Conservation (phyloP, 1,140 invertebrate genomes). For the Calycopis cecrops region DNA sequence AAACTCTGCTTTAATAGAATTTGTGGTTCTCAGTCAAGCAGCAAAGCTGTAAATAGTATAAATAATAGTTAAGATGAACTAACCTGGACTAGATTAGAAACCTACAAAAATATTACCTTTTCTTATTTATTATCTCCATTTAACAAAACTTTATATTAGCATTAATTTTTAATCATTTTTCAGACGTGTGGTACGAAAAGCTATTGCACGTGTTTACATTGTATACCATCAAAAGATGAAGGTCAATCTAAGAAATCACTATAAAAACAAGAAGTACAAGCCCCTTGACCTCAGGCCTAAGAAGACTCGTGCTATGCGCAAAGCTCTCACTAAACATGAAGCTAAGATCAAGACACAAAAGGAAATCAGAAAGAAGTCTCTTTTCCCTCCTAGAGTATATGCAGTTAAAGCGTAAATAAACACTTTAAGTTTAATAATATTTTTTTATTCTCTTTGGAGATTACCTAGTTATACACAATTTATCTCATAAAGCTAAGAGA, state of each 20-base stretch:
- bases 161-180: constrained; percentile 63
- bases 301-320: constrained; percentile 95
- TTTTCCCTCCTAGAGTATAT: constrained; percentile 92
- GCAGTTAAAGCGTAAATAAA: constrained; percentile 94
- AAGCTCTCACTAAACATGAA: constrained; percentile 91
- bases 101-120: no score
- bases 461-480: no score
- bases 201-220: constrained; percentile 98
- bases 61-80: no score
- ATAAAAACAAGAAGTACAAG: constrained; percentile 97
- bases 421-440: constrained; percentile 17
- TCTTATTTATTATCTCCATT: no score
- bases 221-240: constrained; percentile 99
- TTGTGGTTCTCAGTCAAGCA: no score
- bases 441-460: not conserved
- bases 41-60: no score
- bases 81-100: no score
- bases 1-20: no score
- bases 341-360: constrained; percentile 91
- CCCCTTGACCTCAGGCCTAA: constrained; percentile 96
- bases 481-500: no score
- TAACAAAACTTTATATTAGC: no score
- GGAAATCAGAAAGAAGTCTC: constrained; percentile 88
- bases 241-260: constrained; percentile 96
- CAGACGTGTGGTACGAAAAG: constrained; percentile 97